A percentile compares a stretch with the other conserved stretches of the same genome.
Evolutionary conservation across 2,888 invertebrate genomes (phyloP).

Genomic region (Molanna angustata): DNA sequence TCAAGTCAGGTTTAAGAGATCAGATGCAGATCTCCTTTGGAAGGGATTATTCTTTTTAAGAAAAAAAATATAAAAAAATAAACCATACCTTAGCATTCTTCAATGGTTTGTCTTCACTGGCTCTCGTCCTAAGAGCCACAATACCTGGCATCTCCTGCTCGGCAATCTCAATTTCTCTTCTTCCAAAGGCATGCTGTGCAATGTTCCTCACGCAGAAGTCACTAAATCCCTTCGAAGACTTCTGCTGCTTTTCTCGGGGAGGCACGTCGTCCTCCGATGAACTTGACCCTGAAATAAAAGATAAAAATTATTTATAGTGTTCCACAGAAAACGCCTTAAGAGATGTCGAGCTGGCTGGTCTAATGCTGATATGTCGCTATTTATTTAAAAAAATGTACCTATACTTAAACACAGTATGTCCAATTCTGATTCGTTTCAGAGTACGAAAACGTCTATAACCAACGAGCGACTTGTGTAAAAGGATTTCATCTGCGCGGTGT

Average conservation of each 20-base stretch:
- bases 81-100: conserved; percentile 78
- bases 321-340: no score
- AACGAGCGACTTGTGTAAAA: no score
- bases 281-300: conserved; percentile 65
- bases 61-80: background rate
- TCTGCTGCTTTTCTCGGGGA: conserved; percentile 90
- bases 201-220: conserved; percentile 96
- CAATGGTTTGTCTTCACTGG: conserved; percentile 90
- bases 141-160: conserved; percentile 99
- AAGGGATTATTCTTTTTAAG: background rate
- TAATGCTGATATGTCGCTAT: no score
- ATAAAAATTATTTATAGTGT: background rate
- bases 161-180: conserved; percentile 96
- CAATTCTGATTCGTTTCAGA: no score
- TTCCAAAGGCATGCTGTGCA: conserved; percentile 88
- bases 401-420: no score
- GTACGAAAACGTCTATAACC: no score
- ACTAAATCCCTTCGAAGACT: conserved; percentile 76
- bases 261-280: conserved; percentile 95
- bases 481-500: no score
- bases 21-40: no score
- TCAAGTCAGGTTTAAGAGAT: no score
- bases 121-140: conserved; percentile 89
- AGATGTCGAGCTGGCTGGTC: no score
- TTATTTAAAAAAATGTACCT: no score